Evolutionary conservation across 2,888 invertebrate genomes (phyloP).

Genomic region (Maniola hyperantus): DNA sequence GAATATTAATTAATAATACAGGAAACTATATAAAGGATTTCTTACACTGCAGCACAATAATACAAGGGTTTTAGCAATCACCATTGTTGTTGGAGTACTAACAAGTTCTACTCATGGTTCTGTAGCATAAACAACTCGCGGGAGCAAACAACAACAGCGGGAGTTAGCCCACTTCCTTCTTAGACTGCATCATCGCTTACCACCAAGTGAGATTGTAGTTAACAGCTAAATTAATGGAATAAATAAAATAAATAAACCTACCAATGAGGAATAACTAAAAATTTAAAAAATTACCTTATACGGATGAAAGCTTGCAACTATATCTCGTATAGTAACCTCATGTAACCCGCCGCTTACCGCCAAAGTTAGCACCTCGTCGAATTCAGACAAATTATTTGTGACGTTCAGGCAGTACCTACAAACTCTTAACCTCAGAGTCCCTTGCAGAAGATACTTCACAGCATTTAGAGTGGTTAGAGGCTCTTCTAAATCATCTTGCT

Average conservation of each 20-base stretch:
- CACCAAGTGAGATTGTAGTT: too few relatives aligned
- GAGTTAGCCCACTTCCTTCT: too few relatives aligned
- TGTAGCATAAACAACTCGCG: too few relatives aligned
- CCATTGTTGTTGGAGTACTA: slow-evolving; percentile 10
- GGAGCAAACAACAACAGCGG: too few relatives aligned
- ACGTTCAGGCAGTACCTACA: slow-evolving; percentile 68
- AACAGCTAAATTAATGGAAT: too few relatives aligned
- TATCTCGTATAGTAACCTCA: slow-evolving; percentile 65
- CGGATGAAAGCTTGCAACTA: slow-evolving; percentile 71
- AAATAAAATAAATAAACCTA: too few relatives aligned
- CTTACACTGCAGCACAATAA: too few relatives aligned
- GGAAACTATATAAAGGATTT: too few relatives aligned
- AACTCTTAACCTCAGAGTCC: slow-evolving; percentile 59
- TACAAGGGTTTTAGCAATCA: too few relatives aligned
- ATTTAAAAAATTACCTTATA: slow-evolving; percentile 52
- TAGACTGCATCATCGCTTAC: too few relatives aligned
- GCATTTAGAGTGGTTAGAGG: slow-evolving; percentile 63
- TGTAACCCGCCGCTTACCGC: slow-evolving; percentile 57
- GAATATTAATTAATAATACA: too few relatives aligned
- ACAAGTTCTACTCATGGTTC: not conserved
- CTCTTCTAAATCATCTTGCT: slow-evolving; percentile 30
- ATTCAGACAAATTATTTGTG: slow-evolving; percentile 54
- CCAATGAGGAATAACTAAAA: not conserved
- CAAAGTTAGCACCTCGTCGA: slow-evolving; percentile 64
- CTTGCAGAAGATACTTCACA: slow-evolving; percentile 60